These are phyloP conservation scores for Rhincodon typus DNA, from an alignment of 2,797 vertebrate genomes.

Conservation along the genomic window DNA sequence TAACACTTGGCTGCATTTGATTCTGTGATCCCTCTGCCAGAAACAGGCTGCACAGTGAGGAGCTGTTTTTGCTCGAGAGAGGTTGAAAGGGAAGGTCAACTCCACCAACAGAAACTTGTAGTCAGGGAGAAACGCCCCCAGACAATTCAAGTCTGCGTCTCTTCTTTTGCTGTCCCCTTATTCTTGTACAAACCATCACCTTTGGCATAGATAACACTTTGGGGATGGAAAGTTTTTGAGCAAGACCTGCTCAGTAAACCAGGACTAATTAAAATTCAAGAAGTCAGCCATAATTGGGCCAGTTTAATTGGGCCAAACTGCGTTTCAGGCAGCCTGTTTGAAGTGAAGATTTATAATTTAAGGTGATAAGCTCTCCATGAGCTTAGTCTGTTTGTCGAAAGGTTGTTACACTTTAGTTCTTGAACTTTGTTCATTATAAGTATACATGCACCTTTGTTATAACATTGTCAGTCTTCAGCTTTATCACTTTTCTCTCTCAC, in stretches of 20 bases:
- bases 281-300: neutral
- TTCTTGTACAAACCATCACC: neutral
- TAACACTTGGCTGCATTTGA: neutral
- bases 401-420: neutral
- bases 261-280: neutral
- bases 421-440: neutral
- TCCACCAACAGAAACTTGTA: neutral
- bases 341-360: neutral
- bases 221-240: neutral
- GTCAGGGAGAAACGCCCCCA: neutral
- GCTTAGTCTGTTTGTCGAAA: neutral
- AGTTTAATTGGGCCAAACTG: neutral
- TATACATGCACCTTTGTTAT: neutral
- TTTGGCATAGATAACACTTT: too few relatives aligned
- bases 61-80: neutral
- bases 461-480: neutral
- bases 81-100: neutral
- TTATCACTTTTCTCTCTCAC: neutral
- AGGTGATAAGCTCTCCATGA: neutral
- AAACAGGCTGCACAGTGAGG: neutral
- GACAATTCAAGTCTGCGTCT: neutral
- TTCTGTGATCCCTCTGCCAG: constrained; percentile 2
- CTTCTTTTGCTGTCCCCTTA: neutral
- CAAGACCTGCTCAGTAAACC: neutral
- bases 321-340: neutral